Evolutionary conservation across 2,888 invertebrate species (phyloP), one percentile per base, ranked within the genome.

Genomic region (Toxonevra muliebris): DNA sequence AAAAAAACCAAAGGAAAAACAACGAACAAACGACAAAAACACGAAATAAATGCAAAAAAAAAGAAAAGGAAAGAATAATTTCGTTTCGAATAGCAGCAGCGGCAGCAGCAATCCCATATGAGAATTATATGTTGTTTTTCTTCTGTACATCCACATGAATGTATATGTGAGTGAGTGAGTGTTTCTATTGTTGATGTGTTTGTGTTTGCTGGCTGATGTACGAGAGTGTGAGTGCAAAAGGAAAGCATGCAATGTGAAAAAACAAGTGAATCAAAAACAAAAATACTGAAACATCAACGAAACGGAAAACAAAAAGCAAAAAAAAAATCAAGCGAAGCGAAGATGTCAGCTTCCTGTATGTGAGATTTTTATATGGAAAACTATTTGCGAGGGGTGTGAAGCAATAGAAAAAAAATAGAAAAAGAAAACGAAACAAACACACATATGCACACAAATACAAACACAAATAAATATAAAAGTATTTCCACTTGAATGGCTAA

Each of bases 71-170:
- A 59, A 43, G 19, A 17, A 30, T 8, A 12, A 12, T 45, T 45
- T 30, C 12, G 42, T 15, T n/a, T 19, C 20, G 9, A n/a, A 75
- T 71, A 77, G 70, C 73, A 76, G 73, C 73, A 53, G 74, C 74
- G 73, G 71, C 76, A 76, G 50, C 61, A 17, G 61, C 50, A 63
- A 55, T 63, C 42, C 62, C 68, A 67, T 42, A 62, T 64, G 65
- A 57, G 67, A 50, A 64, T 55, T 61, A 15, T 40, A 52, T 19
- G 19, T 13, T 45, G 3, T 19, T 30, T 13, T 55, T 45, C n/a
- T 55, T 20, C 55, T 40, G n/a, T 17, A 15, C 10, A 5, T 7
- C 41, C 41, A 15, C n/a, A 2, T 7, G n/a, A n/a, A 8, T 15
- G 50, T 15, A 13, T 19, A 45, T 15, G 15, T n/a, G 57, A 12